Base-by-base conservation (phyloP, 2,797 vertebrate species). In the Cuculus canorus region DNA sequence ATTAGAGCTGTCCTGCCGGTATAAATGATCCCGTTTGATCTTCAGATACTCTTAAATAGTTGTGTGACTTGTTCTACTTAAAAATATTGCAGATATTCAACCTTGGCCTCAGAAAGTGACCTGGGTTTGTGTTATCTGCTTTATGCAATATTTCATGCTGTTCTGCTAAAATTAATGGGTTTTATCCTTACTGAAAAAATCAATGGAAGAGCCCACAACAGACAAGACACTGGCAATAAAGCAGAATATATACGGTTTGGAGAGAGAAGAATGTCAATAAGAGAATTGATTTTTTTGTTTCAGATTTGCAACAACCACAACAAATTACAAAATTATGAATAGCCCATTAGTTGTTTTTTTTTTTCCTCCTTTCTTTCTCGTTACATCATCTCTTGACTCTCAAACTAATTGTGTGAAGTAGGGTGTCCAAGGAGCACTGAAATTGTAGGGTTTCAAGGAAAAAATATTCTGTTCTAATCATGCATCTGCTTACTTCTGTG, bases 221-320 rank as follows among this genome's bases (percentile, higher is more conserved):
- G 60, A 32, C 60, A 86, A 93, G 89, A 23, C 27, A 1, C 83
- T 75, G 61, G 54, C 69, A 63, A 45, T 83, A 86, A 90, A 94
- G 59, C 70, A 57, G 65, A 95, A 92, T 39, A 32, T 35, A 64
- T 75, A 41, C 5, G 0, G 39, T 47, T 21, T 59, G 61, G 53
- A 80, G 73, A 60, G 57, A 77, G 35, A 23, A 53, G 33, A 82
- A 57, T 77, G 84, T 72, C 93, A 75, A 75, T 87, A 81, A 52
- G 63, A 63, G 64, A 85, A 96, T 83, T 8, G 82, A 93, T 93
- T 39, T 96, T 96, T 88, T 90, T 65, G 22, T 64, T 93, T 92
- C 78, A 81, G 60, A 18, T 84, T 69, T 84, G 72, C 81, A 94
- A 86, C 72, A 61, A 18, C 71, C 85, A 48, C 73, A 75, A 90